These are phyloP conservation scores for Agrotis exclamationis DNA, from an alignment of 2,888 invertebrate species.

Conservation along the genomic window DNA sequence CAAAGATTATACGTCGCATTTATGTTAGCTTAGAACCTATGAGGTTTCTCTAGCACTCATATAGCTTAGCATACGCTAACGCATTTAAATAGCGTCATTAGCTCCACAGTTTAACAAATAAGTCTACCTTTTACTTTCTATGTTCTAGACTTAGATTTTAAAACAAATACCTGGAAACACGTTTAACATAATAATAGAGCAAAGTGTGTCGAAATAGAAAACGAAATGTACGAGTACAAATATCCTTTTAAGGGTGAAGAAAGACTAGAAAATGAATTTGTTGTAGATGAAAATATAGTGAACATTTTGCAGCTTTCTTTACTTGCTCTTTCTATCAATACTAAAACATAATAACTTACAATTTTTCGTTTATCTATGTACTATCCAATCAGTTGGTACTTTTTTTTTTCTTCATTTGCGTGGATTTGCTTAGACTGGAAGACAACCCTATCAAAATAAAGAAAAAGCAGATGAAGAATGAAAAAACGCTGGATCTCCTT, in stretches of 20 bases:
- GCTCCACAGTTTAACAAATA: conserved; percentile 22
- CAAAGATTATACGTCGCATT: conserved; percentile 37
- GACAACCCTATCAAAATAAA: not conserved
- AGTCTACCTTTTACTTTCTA: conserved; percentile 35
- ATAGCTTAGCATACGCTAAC: conserved; percentile 42
- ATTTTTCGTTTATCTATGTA: too few species aligned
- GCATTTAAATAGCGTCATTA: conserved; percentile 55
- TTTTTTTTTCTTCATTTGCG: too few species aligned
- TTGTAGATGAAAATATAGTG: not conserved
- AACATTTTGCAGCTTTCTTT: not conserved
- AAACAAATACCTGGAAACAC: conserved; percentile 26
- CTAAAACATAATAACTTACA: not conserved
- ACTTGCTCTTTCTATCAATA: not conserved
- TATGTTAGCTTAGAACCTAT: conserved; percentile 28
- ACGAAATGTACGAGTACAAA: not conserved
- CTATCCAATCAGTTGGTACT: too few species aligned
- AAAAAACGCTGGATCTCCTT: too few species aligned
- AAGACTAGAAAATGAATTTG: not conserved
- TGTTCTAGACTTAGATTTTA: conserved; percentile 20
- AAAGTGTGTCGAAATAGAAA: conserved; percentile 27
- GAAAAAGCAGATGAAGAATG: not conserved
- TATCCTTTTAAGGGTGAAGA: conserved; percentile 3
- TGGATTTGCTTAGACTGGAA: too few species aligned
- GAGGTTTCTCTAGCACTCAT: conserved; percentile 50
- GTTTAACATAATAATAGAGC: conserved; percentile 17